A percentile compares a stretch with the other conserved stretches of the same genome.
phyloP scores from a whole-genome alignment of 2,797 vertebrate genomes.

The Melanogrammus aeglefinus region DNA sequence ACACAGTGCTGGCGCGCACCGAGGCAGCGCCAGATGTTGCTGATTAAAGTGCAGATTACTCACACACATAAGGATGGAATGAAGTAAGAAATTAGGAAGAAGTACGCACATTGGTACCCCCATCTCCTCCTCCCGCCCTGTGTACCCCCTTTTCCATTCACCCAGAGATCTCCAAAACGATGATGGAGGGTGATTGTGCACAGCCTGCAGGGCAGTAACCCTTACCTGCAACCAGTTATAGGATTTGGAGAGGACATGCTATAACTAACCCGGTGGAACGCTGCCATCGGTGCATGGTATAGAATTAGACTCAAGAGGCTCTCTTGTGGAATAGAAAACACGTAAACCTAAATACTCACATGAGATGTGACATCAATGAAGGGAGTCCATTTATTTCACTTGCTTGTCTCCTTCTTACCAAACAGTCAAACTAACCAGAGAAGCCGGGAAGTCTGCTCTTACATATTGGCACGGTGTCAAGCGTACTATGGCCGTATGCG shows the following conservation, averaged over 20 bases:
- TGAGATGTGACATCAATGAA: neutral
- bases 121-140: conserved; percentile 15
- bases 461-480: conserved; percentile 16
- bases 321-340: neutral
- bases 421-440: neutral
- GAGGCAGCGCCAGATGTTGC: conserved; percentile 68
- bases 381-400: neutral
- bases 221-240: conserved; percentile 50
- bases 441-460: neutral
- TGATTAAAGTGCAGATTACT: conserved; percentile 73
- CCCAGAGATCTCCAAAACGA: conserved; percentile 39
- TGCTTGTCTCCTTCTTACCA: neutral
- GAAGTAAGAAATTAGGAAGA: conserved; percentile 41
- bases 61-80: conserved; percentile 36
- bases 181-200: conserved; percentile 48
- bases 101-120: conserved; percentile 12
- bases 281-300: conserved; percentile 37
- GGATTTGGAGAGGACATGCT: conserved; percentile 29
- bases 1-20: conserved; percentile 65
- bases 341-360: neutral
- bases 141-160: conserved; percentile 26
- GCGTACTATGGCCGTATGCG: conserved; percentile 42
- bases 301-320: neutral
- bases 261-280: conserved; percentile 44
- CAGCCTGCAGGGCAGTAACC: conserved; percentile 45